phyloP scores from a whole-genome alignment of 2,113 vertebrate species.

The Cryptomyrus ogoouensis region DNA sequence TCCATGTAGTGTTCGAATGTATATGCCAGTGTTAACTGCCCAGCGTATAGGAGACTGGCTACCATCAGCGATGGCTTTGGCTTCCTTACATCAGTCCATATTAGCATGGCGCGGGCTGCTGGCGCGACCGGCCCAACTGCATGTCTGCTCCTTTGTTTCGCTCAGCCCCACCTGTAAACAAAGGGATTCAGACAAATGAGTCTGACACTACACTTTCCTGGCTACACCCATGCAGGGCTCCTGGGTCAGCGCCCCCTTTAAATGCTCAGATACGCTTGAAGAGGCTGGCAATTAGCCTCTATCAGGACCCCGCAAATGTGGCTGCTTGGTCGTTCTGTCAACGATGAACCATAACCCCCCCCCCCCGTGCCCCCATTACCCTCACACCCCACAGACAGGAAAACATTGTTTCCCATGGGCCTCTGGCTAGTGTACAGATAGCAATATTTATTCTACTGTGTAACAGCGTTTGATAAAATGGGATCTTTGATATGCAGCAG shows the following conservation, averaged over 20 bases:
- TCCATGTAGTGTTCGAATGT: background rate
- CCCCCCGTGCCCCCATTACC: no score
- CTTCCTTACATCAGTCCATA: background rate
- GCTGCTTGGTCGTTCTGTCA: background rate
- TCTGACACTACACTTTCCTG: background rate
- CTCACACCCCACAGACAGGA: background rate
- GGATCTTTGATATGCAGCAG: background rate
- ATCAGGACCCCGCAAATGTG: background rate
- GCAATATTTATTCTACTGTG: background rate
- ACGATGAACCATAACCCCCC: background rate
- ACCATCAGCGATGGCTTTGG: background rate
- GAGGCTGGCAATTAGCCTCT: background rate
- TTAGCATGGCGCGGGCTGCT: background rate
- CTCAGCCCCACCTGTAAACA: background rate
- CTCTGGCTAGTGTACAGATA: background rate
- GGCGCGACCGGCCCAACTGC: background rate
- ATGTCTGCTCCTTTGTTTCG: background rate
- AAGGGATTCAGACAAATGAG: background rate
- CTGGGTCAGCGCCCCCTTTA: background rate
- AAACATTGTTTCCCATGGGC: background rate
- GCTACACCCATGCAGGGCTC: conserved; percentile 2
- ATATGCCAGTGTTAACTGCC: background rate
- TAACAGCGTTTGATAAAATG: background rate
- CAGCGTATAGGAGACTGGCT: background rate
- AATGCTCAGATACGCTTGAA: background rate